Base-by-base conservation (phyloP, 2,113 vertebrate species). In the Lophius piscatorius region DNA sequence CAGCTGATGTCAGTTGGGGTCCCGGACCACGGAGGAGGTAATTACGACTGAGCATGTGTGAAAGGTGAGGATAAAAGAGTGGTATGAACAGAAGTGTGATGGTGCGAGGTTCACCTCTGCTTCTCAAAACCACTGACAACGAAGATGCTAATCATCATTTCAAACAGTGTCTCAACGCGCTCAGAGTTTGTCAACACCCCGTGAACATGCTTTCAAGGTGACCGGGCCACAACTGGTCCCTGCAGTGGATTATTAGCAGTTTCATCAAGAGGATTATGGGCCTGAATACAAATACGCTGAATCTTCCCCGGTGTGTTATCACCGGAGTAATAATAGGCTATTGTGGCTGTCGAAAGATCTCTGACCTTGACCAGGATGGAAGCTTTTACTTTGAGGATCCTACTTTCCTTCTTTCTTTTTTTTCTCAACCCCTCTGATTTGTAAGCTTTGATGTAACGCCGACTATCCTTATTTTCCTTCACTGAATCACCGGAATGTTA, bases 121-220 rank as follows among this genome's bases (percentile, higher is more conserved):
- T n/a, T n/a, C n/a, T n/a, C 36, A 28, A 42, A 48, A 39, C 52
- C 31, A 23, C n/a, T n/a, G n/a, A n/a, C n/a, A n/a, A n/a, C n/a
- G 29, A 48, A 63, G 40, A 58, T 74, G 62, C 42, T 42, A 57
- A 75, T 64, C 22, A 67, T 54, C 59, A n/a, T n/a, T n/a, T n/a
- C n/a, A n/a, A 35, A 35, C 4, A 13, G 13, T 8, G 51, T 54
- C 11, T 31, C 34, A 34, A 67, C 46, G 3, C 49, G 54, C 20
- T 62, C 21, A 3, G 29, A 11, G 18, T 18, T 7, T 18, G 24
- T 34, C 49, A 33, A 7, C 21, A 7, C 6, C 20, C n/a, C 20
- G 36, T 23, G 1, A 58, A 45, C 16, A 9, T 5, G 41, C 24
- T 52, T 44, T 72, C 74, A 80, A 74, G 68, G 65, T 79, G 67